These are phyloP conservation scores for Bagarius yarrelli DNA, from an alignment of 2,113 vertebrate species.

Conservation along the genomic window DNA sequence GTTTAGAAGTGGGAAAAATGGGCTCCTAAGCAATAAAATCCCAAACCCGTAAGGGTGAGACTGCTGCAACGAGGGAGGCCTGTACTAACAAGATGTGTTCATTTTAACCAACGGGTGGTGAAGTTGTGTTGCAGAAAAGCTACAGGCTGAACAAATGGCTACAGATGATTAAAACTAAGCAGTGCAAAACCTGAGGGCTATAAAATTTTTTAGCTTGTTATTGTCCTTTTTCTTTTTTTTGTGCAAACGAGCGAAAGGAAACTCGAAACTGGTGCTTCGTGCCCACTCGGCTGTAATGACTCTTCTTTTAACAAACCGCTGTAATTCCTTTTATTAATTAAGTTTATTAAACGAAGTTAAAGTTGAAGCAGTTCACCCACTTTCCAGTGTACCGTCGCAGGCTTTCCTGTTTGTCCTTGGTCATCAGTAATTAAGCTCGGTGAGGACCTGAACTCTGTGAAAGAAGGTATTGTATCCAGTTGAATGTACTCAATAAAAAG, in stretches of 20 bases:
- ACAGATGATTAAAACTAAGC: conserved; percentile 7
- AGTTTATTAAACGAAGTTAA: conserved; percentile 24
- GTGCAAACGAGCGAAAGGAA: background rate
- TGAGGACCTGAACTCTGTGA: conserved; percentile 29
- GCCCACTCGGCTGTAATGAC: conserved; percentile 4
- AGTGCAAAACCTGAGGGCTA: background rate
- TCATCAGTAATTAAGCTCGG: conserved; percentile 36
- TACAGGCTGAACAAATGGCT: conserved; percentile 13
- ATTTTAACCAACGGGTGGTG: conserved; percentile 15
- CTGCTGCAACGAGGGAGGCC: background rate
- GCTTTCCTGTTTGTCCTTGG: conserved; percentile 14
- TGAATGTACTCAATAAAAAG: conserved; percentile 38
- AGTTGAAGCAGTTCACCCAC: conserved; percentile 9
- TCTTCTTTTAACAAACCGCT: conserved; percentile 13
- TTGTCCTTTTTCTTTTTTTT: background rate
- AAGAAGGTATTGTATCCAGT: conserved; percentile 43
- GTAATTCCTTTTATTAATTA: no score
- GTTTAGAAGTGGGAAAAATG: background rate
- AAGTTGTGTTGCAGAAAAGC: conserved; percentile 7
- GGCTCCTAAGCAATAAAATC: background rate
- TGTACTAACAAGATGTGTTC: conserved; percentile 9
- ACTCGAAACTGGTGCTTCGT: background rate
- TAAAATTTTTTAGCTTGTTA: background rate
- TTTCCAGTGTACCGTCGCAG: background rate
- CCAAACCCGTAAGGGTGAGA: background rate